A percentile compares a stretch with the other conserved stretches of the same genome.
These are phyloP conservation scores for Lycia hirtaria DNA, from an alignment of 2,888 invertebrate species.

Conservation along the genomic window DNA sequence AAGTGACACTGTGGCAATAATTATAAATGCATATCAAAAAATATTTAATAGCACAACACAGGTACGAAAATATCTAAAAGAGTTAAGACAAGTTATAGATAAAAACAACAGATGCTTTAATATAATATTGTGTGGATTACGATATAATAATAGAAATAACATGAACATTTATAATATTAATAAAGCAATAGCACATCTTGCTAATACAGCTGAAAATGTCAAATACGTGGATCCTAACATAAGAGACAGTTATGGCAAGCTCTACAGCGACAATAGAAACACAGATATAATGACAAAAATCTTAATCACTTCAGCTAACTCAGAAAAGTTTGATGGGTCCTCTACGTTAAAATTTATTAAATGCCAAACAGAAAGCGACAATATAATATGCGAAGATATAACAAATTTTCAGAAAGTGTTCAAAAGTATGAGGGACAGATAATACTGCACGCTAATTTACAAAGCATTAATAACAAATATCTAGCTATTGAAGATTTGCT, in stretches of 20 bases:
- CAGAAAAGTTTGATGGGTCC: not conserved
- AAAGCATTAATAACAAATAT: slow-evolving; percentile 3
- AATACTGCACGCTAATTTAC: slow-evolving; percentile 3
- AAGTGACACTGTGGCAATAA: no score
- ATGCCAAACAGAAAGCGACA: not conserved
- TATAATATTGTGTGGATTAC: not conserved
- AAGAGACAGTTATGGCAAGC: no score
- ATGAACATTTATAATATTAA: not conserved
- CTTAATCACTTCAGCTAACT: not conserved
- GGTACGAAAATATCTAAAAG: not conserved
- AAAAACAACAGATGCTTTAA: not conserved
- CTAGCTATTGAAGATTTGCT: not conserved
- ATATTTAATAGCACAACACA: no score
- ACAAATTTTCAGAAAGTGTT: not conserved
- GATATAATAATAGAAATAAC: not conserved
- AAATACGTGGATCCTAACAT: slow-evolving; percentile 1
- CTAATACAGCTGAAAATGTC: not conserved
- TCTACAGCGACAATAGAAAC: no score
- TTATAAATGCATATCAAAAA: no score
- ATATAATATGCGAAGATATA: not conserved
- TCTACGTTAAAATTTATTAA: not conserved
- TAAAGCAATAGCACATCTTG: not conserved
- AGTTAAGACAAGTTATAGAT: not conserved
- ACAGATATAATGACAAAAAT: not conserved
- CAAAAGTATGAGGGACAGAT: not conserved